Evolutionary conservation across 2,113 vertebrate genomes (phyloP).

Genomic region (Notarius lentiginosus): DNA sequence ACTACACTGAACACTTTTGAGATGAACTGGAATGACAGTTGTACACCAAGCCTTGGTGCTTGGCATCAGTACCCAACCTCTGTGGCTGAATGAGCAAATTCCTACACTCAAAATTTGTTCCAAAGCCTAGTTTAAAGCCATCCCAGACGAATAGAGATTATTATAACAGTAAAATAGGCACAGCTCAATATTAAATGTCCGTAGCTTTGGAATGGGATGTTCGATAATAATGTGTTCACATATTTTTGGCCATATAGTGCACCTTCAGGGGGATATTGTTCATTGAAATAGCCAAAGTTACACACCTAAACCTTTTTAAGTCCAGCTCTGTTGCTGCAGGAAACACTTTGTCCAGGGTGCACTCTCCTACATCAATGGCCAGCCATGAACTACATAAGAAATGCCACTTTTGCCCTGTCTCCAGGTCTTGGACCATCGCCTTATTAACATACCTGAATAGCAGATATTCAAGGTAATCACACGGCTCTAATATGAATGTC

Average conservation of each 20-base stretch:
- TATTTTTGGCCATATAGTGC: not conserved
- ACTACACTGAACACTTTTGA: not conserved
- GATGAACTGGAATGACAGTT: not conserved
- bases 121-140: not conserved
- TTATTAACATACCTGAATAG: constrained; percentile 85
- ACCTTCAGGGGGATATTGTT: not conserved
- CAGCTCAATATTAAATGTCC: not conserved
- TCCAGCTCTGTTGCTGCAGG: constrained; percentile 86
- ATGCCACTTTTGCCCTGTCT: constrained; percentile 83
- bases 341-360: constrained; percentile 86
- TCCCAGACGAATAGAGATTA: no score
- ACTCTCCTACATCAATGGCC: constrained; percentile 85
- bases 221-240: not conserved
- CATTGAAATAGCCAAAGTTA: constrained; percentile 1
- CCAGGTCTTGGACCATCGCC: constrained; percentile 84
- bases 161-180: not conserved
- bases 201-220: not conserved
- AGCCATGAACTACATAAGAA: constrained; percentile 96
- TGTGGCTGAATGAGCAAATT: not conserved
- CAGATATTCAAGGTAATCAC: not conserved
- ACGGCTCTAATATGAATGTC: not conserved
- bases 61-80: not conserved
- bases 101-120: no score
- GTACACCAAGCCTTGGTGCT: no score
- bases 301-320: constrained; percentile 88